phyloP scores from a whole-genome alignment of 2,797 vertebrate genomes.

The Molossus alvarezi region DNA sequence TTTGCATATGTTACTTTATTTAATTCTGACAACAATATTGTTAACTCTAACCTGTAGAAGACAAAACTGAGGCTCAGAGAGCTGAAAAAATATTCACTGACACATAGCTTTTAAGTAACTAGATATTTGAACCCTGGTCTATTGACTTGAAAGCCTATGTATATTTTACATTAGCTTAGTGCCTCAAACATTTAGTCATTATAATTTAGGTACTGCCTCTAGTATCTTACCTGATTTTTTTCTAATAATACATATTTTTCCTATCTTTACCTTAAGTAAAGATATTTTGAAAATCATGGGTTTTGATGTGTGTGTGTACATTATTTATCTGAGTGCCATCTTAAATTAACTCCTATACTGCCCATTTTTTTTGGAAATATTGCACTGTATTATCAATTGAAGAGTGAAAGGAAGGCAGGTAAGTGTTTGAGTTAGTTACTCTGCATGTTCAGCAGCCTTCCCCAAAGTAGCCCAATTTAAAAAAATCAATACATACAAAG shows the following conservation, averaged over 20 bases:
- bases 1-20: constrained; percentile 38
- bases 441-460: not conserved
- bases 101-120: not conserved
- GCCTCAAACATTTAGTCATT: constrained; percentile 26
- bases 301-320: not conserved
- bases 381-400: not conserved
- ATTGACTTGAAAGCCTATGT: not conserved
- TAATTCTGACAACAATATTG: constrained; percentile 1
- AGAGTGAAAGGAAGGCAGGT: not conserved
- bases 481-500: not conserved
- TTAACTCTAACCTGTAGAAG: not conserved
- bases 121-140: not conserved
- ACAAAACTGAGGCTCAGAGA: constrained; percentile 34
- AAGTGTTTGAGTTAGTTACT: not conserved
- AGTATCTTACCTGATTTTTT: not conserved
- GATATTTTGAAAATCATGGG: not conserved
- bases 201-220: not conserved
- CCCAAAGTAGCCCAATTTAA: not conserved
- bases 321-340: not conserved
- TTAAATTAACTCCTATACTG: not conserved
- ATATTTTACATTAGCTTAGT: not conserved
- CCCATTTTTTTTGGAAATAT: constrained; percentile 46
- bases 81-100: constrained; percentile 19
- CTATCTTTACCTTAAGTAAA: constrained; percentile 23
- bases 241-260: not conserved